Conservation (phyloP, 2,888 invertebrate species). For the Pasiphila rectangulata region DNA sequence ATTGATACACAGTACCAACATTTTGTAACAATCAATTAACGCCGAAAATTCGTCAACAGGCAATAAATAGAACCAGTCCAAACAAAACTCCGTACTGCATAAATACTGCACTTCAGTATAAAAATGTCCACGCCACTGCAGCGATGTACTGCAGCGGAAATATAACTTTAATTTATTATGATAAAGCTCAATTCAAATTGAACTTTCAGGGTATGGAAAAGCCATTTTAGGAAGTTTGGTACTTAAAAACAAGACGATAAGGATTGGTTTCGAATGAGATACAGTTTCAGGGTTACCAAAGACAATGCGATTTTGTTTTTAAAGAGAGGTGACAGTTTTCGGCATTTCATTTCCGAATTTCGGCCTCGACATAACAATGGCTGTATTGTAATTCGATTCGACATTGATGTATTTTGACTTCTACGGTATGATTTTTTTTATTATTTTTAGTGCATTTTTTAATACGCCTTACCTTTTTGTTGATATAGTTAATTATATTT, state of each 20-base stretch:
- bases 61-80: slow-evolving; percentile 67
- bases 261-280: not conserved
- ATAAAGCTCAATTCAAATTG: not conserved
- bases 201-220: not conserved
- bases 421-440: slow-evolving; percentile 31
- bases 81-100: slow-evolving; percentile 64
- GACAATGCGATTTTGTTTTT: slow-evolving; percentile 73
- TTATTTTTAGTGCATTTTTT: slow-evolving; percentile 18
- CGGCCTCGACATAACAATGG: slow-evolving; percentile 66
- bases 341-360: slow-evolving; percentile 71
- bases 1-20: no score
- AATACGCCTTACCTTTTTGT: no score
- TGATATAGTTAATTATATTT: no score
- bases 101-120: slow-evolving; percentile 49
- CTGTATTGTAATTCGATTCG: slow-evolving; percentile 50
- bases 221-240: not conserved
- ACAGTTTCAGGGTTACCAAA: slow-evolving; percentile 34
- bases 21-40: no score
- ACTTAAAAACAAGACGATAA: not conserved
- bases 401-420: slow-evolving; percentile 63
- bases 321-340: slow-evolving; percentile 73
- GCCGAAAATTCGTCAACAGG: slow-evolving; percentile 57
- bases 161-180: not conserved
- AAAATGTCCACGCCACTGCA: slow-evolving; percentile 19
- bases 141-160: not conserved